These are phyloP conservation scores for Ptiloglossa arizonensis DNA, from an alignment of 1,140 invertebrate genomes.

Conservation along the genomic window DNA sequence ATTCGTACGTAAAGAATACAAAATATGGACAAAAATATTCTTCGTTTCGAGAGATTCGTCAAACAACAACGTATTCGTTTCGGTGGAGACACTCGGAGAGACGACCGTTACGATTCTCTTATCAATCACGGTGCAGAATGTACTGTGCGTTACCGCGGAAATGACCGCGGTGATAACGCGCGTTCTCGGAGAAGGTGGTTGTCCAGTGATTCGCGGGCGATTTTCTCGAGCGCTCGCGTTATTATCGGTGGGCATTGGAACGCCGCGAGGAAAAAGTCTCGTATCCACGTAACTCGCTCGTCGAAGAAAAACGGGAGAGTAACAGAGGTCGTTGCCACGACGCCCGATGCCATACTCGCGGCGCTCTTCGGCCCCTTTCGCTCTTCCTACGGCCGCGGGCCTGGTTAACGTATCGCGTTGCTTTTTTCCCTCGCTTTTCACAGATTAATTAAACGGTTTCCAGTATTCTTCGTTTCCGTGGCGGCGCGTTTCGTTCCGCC, in stretches of 20 bases:
- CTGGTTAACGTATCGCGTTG: neutral
- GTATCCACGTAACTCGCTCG: conserved; percentile 32
- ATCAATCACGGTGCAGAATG: too few relatives aligned
- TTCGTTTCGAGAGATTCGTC: too few relatives aligned
- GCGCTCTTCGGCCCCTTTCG: conserved; percentile 18
- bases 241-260: conserved; percentile 31
- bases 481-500: neutral
- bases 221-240: conserved; percentile 31
- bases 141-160: too few relatives aligned
- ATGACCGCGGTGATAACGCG: neutral
- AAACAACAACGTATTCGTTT: too few relatives aligned
- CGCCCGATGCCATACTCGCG: neutral
- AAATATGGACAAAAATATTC: too few relatives aligned
- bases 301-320: conserved; percentile 37
- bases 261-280: conserved; percentile 23
- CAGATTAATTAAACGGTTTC: conserved; percentile 33
- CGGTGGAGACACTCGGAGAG: too few relatives aligned
- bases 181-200: neutral
- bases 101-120: too few relatives aligned
- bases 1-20: too few relatives aligned
- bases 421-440: conserved; percentile 8
- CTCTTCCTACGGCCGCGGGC: neutral
- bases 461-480: neutral
- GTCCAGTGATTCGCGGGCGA: neutral
- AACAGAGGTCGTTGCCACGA: conserved; percentile 43